A percentile compares a stretch with the other conserved stretches of the same genome.
Evolutionary conservation across 2,797 vertebrate genomes (phyloP).

Genomic region (Cygnus olor): DNA sequence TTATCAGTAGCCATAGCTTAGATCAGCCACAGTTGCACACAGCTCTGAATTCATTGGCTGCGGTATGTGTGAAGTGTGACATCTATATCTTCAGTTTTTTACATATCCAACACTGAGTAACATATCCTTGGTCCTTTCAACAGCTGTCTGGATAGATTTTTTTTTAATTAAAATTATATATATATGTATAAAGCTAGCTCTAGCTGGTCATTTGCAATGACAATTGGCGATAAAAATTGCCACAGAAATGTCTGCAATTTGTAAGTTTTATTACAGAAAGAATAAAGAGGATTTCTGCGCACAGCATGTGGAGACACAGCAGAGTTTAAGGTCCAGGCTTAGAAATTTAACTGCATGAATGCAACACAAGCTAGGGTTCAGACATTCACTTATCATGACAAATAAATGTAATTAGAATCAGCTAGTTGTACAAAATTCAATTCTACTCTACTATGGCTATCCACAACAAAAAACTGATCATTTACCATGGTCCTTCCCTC

Average conservation of each 20-base stretch:
- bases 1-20: conserved; percentile 42
- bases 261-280: neutral
- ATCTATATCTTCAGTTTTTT: neutral
- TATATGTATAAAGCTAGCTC: accelerated
- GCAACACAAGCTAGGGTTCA: neutral
- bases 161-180: neutral
- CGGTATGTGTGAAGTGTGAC: neutral
- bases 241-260: neutral
- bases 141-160: neutral
- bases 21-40: conserved; percentile 22
- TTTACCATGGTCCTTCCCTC: neutral
- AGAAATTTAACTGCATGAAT: neutral
- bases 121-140: neutral
- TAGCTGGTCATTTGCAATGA: neutral
- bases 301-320: neutral
- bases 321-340: neutral
- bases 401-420: neutral
- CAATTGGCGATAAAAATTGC: neutral
- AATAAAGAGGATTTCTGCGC: neutral
- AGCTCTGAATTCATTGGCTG: conserved; percentile 45
- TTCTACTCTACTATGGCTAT: neutral
- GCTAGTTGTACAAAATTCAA: neutral
- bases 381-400: neutral
- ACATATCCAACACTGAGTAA: neutral
- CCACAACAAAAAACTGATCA: neutral